phyloP scores from a whole-genome alignment of 2,797 vertebrate genomes.

The Lutjanus campechanus region DNA sequence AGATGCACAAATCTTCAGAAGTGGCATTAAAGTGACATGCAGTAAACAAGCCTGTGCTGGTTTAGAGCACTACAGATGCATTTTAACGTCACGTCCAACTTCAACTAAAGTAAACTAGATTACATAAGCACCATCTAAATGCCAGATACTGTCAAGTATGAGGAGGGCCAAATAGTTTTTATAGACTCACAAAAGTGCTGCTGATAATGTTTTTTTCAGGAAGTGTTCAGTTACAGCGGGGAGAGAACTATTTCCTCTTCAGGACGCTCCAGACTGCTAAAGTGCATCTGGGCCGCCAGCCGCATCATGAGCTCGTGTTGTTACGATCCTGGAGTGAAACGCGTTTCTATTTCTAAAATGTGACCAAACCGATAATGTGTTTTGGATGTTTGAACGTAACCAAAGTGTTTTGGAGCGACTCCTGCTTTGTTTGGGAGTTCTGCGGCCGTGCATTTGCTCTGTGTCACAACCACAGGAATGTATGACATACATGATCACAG shows the following conservation, averaged over 20 bases:
- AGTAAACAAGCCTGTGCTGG: too few relatives aligned
- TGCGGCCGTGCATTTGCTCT: slow-evolving; percentile 10
- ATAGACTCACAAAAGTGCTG: slow-evolving; percentile 1
- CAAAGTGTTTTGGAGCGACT: slow-evolving; percentile 31
- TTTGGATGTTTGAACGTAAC: slow-evolving; percentile 44
- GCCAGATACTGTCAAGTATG: neutral
- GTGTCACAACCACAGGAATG: slow-evolving; percentile 59
- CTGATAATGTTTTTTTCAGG: slow-evolving; percentile 13
- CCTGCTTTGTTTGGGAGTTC: slow-evolving; percentile 31
- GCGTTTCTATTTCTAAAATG: slow-evolving; percentile 32
- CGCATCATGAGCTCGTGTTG: neutral
- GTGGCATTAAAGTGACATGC: neutral
- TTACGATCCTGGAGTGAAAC: slow-evolving; percentile 20
- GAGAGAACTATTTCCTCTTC: neutral
- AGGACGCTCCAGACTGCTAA: neutral
- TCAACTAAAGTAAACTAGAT: neutral
- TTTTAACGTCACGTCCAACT: neutral
- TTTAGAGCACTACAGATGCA: too few relatives aligned
- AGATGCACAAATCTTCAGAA: neutral
- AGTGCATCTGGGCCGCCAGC: slow-evolving; percentile 5
- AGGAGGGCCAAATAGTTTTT: neutral
- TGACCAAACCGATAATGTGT: slow-evolving; percentile 41
- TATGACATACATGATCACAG: slow-evolving; percentile 42
- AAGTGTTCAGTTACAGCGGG: slow-evolving; percentile 24
- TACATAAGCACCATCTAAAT: slow-evolving; percentile 1